Base-by-base conservation (phyloP, 2,113 vertebrate species). In the Campylorhamphus procurvoides region DNA sequence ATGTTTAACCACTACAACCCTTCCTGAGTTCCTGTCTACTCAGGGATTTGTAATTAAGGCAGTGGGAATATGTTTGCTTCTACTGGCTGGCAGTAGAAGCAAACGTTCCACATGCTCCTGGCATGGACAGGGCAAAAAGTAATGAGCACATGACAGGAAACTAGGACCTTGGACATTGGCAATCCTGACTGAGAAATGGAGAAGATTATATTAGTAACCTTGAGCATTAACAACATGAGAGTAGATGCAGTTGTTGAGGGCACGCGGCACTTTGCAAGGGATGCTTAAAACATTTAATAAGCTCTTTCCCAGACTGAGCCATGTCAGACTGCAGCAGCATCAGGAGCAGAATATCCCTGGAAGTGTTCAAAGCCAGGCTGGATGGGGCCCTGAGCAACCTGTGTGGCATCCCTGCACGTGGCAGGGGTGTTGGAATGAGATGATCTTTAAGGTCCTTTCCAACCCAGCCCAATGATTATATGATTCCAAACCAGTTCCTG, bases 301-400 rank as follows among this genome's bases (percentile, higher is more conserved):
- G 39, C 31, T 74, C 55, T 68, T 62, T 40, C n/a, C 28, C 33
- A n/a, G 37, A 1, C 42, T 24, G 29, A 89, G 16, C 28, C 68
- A 37, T 2, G 1, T 39, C 33, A 37, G 47, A 1, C 27, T 58
- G 42, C 0, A 2, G 19, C 31, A 82, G 19, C 29, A 20, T 4
- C 66, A 27, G 22, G 18, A 66, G 16, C 31, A 74, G 42, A 76
- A 60, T 44, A 44, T 16, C 14, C 46, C 40, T 83, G 39, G 46
- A 60, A 82, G 14, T 47, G 62, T 18, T 5, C 3, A 6, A 40
- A 13, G 10, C 53, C 19, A 29, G 53, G 28, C 3, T 68, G n/a
- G 33, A 23, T 53, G 53, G 23, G 46, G 28, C 7, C 37, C 66
- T 62, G 60, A 68, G 16, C 13, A 46, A 14, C 23, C 15, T 39